These are phyloP conservation scores for Arrhamphus sclerolepis DNA, from an alignment of 2,797 vertebrate species.

Conservation along the genomic window DNA sequence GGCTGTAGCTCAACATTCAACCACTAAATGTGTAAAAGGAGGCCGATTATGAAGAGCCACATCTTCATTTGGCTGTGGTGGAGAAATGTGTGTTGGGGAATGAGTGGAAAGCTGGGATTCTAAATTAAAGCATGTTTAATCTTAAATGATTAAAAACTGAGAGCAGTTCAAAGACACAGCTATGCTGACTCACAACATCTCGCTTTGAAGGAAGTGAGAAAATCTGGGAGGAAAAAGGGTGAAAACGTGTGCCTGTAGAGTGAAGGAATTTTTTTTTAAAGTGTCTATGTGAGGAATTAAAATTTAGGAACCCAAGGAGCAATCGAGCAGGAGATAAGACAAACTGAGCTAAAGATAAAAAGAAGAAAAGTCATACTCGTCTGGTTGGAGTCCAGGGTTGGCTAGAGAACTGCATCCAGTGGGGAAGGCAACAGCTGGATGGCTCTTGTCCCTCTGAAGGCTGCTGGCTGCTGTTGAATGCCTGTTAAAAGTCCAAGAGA, in stretches of 20 bases:
- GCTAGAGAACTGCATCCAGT: constrained; percentile 75
- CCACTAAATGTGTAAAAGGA: too few species aligned
- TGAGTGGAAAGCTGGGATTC: constrained; percentile 47
- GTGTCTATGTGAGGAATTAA: constrained; percentile 11
- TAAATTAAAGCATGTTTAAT: constrained; percentile 63
- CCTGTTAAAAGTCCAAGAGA: constrained; percentile 69
- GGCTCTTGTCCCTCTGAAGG: constrained; percentile 89
- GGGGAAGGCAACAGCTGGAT: constrained; percentile 70
- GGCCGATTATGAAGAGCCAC: too few species aligned
- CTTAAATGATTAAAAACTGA: constrained; percentile 69
- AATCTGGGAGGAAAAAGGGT: constrained; percentile 34
- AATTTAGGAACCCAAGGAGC: background rate
- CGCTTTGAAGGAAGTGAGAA: constrained; percentile 48
- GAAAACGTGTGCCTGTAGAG: too few species aligned
- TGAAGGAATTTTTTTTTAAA: constrained; percentile 2
- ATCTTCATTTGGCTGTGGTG: constrained; percentile 36
- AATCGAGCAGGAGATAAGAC: background rate
- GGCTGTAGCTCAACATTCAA: too few species aligned
- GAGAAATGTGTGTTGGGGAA: constrained; percentile 32
- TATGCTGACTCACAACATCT: constrained; percentile 66
- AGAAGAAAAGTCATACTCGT: constrained; percentile 83
- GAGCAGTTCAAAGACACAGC: constrained; percentile 65
- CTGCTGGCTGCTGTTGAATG: constrained; percentile 80
- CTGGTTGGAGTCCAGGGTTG: constrained; percentile 77
- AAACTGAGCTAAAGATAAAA: background rate